Base-by-base conservation (phyloP, 2,113 vertebrate genomes). In the Dasyurus viverrinus region DNA sequence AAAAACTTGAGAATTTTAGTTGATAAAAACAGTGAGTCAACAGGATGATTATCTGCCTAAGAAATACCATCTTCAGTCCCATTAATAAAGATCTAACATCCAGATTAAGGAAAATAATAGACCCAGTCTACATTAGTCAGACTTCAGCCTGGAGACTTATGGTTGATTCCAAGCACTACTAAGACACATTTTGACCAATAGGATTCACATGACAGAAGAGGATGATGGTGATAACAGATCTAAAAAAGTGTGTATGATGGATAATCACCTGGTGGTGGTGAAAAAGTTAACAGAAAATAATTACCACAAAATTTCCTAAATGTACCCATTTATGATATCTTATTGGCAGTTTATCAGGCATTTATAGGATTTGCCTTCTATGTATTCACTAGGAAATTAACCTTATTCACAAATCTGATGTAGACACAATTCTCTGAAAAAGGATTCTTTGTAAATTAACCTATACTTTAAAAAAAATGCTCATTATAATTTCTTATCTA, bases 251-350 rank as follows among this genome's bases (percentile, higher is more conserved):
- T 22, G 36, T 84, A 84, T 84, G 68, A 42, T 84, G 36, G 68
- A 42, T 84, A 42, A 36, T 42, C 68, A 84, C n/a, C n/a, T 84
- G 36, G 60, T 7, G 36, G 60, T 7, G n/a, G 22, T 42, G n/a
- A 84, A 42, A 84, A 84, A 84, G 36, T 84, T 84, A 84, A 84
- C 16, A 84, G 68, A 84, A 42, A 16, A 42, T n/a, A 42, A 42
- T 22, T n/a, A 84, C 23, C 7, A 42, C 16, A 84, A 23, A 23
- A 3, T 25, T 60, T 92, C 91, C 95, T 92, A 54, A 54, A 3
- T 89, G 10, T 90, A 90, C 12, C 30, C 90, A 94, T 53, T 93
- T 94, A 84, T 84, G 53, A 91, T 23, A 60, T 25, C 26, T 54
- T 91, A 76, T 3, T 52, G 7, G 57, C 36, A 60, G 55, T 24